Evolutionary conservation across 2,888 invertebrate species (phyloP).

Genomic region (Drosophila cracens): DNA sequence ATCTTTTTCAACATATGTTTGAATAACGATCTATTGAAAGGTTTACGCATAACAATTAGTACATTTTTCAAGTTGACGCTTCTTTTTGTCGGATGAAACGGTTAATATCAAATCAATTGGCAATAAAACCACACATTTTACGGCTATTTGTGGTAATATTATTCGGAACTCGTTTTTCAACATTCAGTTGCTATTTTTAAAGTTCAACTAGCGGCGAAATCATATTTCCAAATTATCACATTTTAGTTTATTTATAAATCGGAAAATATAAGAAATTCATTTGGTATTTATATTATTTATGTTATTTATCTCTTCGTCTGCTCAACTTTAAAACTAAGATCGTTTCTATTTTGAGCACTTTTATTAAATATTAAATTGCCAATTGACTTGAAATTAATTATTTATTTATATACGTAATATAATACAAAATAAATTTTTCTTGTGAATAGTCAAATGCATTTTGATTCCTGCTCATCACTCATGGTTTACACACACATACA

Average conservation of each 20-base stretch:
- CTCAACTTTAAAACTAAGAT: not conserved
- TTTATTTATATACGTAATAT: constrained; percentile 6
- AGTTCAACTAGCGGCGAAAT: constrained; percentile 39
- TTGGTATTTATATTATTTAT: constrained; percentile 1
- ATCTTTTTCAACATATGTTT: not conserved
- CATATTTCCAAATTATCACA: constrained; percentile 39
- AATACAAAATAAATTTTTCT: constrained; percentile 5
- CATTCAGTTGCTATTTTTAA: constrained; percentile 40
- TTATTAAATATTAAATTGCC: not conserved
- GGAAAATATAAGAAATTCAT: constrained; percentile 4
- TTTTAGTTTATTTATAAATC: constrained; percentile 8
- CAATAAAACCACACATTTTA: not conserved
- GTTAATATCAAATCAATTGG: constrained; percentile 1
- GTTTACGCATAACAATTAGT: not conserved
- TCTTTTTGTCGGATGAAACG: not conserved
- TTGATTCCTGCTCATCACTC: constrained; percentile 20
- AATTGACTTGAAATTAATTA: constrained; percentile 10
- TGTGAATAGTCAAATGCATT: constrained; percentile 25
- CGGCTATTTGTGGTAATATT: constrained; percentile 17
- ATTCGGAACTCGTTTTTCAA: constrained; percentile 37
- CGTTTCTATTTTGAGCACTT: not conserved
- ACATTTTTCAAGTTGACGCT: not conserved
- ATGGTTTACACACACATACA: constrained; percentile 4
- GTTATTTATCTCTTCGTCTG: not conserved
- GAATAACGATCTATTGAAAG: not conserved